These are phyloP conservation scores for Lissocephala sabroskyi DNA, from an alignment of 2,888 invertebrate species.

Conservation along the genomic window DNA sequence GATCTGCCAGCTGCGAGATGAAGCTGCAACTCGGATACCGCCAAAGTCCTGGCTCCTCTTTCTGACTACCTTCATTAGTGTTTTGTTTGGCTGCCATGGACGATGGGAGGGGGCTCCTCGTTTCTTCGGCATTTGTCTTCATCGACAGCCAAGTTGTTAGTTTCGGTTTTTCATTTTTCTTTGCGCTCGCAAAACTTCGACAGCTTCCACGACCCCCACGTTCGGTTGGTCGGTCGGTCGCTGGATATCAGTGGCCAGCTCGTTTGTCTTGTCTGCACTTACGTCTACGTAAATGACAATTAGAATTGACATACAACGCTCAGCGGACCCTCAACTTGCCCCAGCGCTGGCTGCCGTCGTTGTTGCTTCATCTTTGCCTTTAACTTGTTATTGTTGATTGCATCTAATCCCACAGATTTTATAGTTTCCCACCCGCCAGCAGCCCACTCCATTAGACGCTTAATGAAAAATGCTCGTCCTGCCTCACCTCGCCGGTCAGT, in stretches of 20 bases:
- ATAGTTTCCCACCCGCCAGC: conserved; percentile 40
- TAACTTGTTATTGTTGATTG: conserved; percentile 59
- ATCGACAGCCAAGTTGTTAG: conserved; percentile 63
- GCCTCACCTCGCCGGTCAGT: background rate
- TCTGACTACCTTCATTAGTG: conserved; percentile 61
- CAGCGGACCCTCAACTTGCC: conserved; percentile 1
- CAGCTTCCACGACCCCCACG: conserved; percentile 24
- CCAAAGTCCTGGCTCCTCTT: background rate
- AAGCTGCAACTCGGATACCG: conserved; percentile 15
- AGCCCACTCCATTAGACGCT: conserved; percentile 24
- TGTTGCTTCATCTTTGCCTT: conserved; percentile 27
- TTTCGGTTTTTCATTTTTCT: conserved; percentile 54
- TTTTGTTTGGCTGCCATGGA: conserved; percentile 56
- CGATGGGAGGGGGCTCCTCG: conserved; percentile 7
- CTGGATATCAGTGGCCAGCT: conserved; percentile 60
- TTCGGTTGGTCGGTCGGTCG: conserved; percentile 46
- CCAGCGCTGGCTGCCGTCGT: conserved; percentile 9
- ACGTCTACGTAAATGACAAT: conserved; percentile 65
- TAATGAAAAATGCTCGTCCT: conserved; percentile 41
- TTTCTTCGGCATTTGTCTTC: conserved; percentile 52
- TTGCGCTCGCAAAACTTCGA: conserved; percentile 49
- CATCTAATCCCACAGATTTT: conserved; percentile 62
- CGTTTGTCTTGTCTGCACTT: conserved; percentile 60
- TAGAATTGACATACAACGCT: conserved; percentile 58
- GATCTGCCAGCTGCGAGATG: conserved; percentile 15